Conservation (phyloP, 2,113 vertebrate species). For the Aspidoscelis tigris region DNA sequence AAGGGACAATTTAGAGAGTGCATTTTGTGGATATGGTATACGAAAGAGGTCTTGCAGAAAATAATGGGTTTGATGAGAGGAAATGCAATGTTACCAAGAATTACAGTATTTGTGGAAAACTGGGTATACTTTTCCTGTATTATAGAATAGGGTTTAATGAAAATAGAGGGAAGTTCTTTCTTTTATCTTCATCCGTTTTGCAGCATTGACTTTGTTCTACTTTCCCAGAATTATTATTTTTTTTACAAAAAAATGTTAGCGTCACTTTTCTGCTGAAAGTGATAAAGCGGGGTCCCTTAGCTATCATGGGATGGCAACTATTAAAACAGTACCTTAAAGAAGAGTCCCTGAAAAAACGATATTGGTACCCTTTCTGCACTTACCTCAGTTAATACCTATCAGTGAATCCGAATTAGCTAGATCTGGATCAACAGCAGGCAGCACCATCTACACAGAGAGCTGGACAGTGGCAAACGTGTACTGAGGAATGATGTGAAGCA, state of each 20-base stretch:
- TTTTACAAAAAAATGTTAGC: conserved; percentile 5
- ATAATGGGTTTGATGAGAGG: conserved; percentile 11
- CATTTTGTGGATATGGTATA: conserved; percentile 50
- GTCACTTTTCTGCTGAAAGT: background rate
- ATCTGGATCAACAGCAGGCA: too few species aligned
- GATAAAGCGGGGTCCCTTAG: conserved; percentile 32
- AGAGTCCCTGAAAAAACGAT: too few species aligned
- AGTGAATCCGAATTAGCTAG: too few species aligned
- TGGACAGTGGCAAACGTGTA: too few species aligned
- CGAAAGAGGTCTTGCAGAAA: conserved; percentile 23
- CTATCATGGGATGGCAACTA: conserved; percentile 6
- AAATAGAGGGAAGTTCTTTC: conserved; percentile 33
- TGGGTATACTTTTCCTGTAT: conserved; percentile 33
- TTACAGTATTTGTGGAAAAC: conserved; percentile 20
- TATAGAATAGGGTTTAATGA: conserved; percentile 30
- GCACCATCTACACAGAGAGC: too few species aligned
- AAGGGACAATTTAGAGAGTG: conserved; percentile 17
- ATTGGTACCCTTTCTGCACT: too few species aligned
- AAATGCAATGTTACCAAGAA: conserved; percentile 27
- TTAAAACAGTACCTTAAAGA: background rate
- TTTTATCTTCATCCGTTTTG: conserved; percentile 22
- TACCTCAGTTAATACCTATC: too few species aligned
- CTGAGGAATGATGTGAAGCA: too few species aligned
- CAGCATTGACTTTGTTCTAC: conserved; percentile 28
- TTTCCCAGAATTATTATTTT: conserved; percentile 14